Evolutionary conservation across 2,113 vertebrate species (phyloP), one percentile per base, ranked within the genome.

Genomic region (Myotis brandtii): DNA sequence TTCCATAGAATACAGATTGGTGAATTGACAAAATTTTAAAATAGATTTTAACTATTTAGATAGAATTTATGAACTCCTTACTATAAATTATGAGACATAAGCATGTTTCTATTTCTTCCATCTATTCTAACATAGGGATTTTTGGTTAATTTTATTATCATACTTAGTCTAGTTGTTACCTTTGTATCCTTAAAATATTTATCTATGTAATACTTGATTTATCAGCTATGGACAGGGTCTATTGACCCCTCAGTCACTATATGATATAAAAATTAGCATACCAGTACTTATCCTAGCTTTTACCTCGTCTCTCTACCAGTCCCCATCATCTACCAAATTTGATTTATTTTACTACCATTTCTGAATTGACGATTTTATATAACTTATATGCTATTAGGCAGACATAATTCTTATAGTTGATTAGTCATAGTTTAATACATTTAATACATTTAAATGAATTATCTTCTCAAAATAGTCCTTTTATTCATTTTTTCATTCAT

Each of bases 1-100:
- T 54, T 82, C 64, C 20, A 48, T 32, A 52, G 16, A 17, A 52
- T 52, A 52, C 50, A 52, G 50, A 52, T 52, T 52, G 50, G 50
- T 52, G 14, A 52, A 4, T 52, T 52, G 50, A 17, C 50, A 76
- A 86, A 69, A 11, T 46, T 73, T 95, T 86, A 77, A 48, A 96
- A 69, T 18, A 86, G 40, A 56, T 77, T 82, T 72, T 70, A 88
- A 91, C 76, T 62, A 34, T 67, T 77, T 87, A 77, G 66, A 50
- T 50, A 94, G 18, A 94, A 34, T 80, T 80, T 92, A 93, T 34
- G 67, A 73, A 69, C n/a, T 92, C 37, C 11, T 89, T 95, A 27
- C 18, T 80, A 40, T 67, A 82, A 89, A 82, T 76, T 66, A 79
- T 67, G 34, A 88, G 50, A 85, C 92, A 91, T 48, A 94, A 89